A percentile compares a stretch with the other conserved stretches of the same genome.
Evolutionary conservation across 2,888 invertebrate species (phyloP).

Genomic region (Lithophane semibrunnea): DNA sequence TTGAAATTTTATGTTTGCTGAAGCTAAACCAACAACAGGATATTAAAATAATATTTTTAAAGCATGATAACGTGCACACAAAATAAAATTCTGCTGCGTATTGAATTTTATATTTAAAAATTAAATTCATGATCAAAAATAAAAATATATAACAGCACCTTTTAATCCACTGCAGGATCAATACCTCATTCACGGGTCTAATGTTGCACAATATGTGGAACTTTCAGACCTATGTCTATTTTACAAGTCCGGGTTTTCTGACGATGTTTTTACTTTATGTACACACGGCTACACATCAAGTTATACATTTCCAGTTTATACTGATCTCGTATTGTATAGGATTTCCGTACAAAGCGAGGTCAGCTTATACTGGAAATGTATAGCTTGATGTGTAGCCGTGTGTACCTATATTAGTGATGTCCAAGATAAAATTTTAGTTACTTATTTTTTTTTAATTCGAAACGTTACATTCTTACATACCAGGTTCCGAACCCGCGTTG

Average conservation of each 20-base stretch:
- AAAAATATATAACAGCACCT: not conserved
- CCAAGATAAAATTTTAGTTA: not conserved
- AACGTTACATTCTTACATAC: not conserved
- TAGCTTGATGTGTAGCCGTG: no score
- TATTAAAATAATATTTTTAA: slow-evolving; percentile 74
- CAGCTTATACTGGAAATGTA: no score
- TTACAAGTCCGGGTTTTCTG: not conserved
- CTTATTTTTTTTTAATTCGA: not conserved
- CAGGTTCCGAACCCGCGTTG: not conserved
- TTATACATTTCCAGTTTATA: no score
- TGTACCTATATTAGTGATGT: not conserved
- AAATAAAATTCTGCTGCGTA: not conserved
- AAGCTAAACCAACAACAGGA: slow-evolving; percentile 76
- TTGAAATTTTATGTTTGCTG: slow-evolving; percentile 71
- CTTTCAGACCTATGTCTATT: no score
- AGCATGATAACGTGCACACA: slow-evolving; percentile 76
- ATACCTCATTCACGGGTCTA: not conserved
- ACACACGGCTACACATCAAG: no score
- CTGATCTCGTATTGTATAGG: no score
- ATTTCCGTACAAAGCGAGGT: no score
- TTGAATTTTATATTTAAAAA: not conserved
- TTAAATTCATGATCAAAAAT: not conserved
- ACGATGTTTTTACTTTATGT: not conserved
- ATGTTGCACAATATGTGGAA: not conserved
- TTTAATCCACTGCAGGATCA: not conserved